Conservation (phyloP, 2,113 vertebrate genomes). For the Poeciliopsis retropinna region DNA sequence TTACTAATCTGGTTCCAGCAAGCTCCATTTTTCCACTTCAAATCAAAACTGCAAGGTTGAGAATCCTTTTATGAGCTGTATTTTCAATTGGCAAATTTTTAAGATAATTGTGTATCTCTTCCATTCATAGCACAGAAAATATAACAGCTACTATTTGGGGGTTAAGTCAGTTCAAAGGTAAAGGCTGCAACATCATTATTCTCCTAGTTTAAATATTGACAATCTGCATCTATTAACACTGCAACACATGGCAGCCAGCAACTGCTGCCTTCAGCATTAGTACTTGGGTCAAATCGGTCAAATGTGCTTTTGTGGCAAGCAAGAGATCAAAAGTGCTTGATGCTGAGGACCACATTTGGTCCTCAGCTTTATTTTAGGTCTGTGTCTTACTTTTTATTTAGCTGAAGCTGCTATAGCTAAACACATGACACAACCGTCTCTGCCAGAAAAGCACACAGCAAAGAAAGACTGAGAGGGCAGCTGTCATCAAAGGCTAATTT, state of each 20-base stretch:
- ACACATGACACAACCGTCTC: slow-evolving; percentile 32
- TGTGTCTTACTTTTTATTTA: slow-evolving; percentile 22
- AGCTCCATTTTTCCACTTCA: neutral
- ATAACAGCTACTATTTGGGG: too few relatives aligned
- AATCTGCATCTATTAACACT: neutral
- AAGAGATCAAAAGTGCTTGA: neutral
- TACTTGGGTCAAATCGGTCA: neutral
- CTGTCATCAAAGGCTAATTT: slow-evolving; percentile 59
- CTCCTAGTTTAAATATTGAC: neutral
- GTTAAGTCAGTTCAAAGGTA: neutral
- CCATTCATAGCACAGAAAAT: neutral
- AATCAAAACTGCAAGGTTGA: neutral
- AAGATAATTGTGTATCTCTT: neutral
- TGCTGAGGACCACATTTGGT: neutral
- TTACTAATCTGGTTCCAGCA: neutral
- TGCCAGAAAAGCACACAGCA: slow-evolving; percentile 1
- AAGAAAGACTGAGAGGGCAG: slow-evolving; percentile 41
- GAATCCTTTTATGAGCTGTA: neutral
- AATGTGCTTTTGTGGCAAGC: neutral
- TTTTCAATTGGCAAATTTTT: neutral
- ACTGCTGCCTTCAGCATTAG: neutral
- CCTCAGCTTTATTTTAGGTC: slow-evolving; percentile 20
- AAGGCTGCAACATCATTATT: neutral
- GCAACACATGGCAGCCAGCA: neutral
- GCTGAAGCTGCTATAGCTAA: slow-evolving; percentile 50